These are phyloP conservation scores for Passerculus sandwichensis DNA, from an alignment of 2,797 vertebrate genomes.

Conservation along the genomic window DNA sequence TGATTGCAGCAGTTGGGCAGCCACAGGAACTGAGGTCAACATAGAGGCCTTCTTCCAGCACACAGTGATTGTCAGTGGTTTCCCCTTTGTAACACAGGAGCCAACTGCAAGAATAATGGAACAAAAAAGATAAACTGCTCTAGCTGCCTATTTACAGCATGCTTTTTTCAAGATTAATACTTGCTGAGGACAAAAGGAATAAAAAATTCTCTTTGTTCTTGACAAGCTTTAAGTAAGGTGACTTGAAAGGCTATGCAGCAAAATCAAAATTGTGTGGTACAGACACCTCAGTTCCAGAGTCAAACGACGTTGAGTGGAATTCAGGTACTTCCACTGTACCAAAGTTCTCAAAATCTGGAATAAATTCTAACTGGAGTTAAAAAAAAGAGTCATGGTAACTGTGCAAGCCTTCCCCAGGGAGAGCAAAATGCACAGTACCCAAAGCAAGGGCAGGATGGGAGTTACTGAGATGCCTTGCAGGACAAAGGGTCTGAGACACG, in stretches of 20 bases:
- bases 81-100: conserved; percentile 81
- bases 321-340: not conserved
- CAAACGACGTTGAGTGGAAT: not conserved
- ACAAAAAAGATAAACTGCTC: not conserved
- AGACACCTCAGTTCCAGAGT: not conserved
- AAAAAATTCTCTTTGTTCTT: not conserved
- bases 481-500: not conserved
- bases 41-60: conserved; percentile 86
- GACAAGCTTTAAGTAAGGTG: not conserved
- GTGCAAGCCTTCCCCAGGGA: not conserved
- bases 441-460: not conserved
- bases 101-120: conserved; percentile 79
- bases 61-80: conserved; percentile 79
- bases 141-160: not conserved
- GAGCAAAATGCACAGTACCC: not conserved
- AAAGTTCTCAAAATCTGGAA: conserved; percentile 14
- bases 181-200: conserved; percentile 3
- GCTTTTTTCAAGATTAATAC: not conserved
- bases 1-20: conserved; percentile 77
- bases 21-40: conserved; percentile 83
- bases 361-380: not conserved
- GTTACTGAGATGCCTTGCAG: not conserved
- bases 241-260: not conserved
- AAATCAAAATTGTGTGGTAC: not conserved
- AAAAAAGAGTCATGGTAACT: not conserved